Evolutionary conservation across 2,797 vertebrate genomes (phyloP).

Genomic region (Enteromius anoplus): DNA sequence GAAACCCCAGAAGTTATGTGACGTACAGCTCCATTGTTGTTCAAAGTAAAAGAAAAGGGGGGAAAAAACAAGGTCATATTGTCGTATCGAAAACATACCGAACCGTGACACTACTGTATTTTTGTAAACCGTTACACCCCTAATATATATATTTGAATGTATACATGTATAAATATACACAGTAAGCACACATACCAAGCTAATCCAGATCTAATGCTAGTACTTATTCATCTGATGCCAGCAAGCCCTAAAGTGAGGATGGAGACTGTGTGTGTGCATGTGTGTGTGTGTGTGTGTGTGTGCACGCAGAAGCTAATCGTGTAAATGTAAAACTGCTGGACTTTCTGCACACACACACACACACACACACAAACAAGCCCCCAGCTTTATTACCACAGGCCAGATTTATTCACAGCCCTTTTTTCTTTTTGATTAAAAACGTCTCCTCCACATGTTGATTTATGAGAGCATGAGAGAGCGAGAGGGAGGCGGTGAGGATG

Average conservation of each 20-base stretch:
- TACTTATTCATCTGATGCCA: not conserved
- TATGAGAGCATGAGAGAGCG: constrained; percentile 64
- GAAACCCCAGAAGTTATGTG: too few relatives aligned
- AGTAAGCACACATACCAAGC: not conserved
- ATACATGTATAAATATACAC: too few relatives aligned
- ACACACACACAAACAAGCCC: constrained; percentile 46
- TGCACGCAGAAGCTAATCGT: constrained; percentile 32
- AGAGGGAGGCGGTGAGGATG: constrained; percentile 61
- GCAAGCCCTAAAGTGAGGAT: not conserved
- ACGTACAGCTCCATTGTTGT: too few relatives aligned
- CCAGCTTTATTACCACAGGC: constrained; percentile 66
- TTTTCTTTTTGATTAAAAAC: constrained; percentile 82
- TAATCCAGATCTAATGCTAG: not conserved
- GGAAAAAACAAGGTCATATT: too few relatives aligned
- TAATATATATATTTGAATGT: too few relatives aligned
- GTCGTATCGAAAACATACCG: too few relatives aligned
- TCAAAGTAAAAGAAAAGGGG: too few relatives aligned
- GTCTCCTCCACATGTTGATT: constrained; percentile 75
- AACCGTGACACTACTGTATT: too few relatives aligned
- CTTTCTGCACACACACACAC: constrained; percentile 38
- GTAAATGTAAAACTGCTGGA: constrained; percentile 30
- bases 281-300: not conserved
- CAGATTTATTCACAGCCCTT: constrained; percentile 76
- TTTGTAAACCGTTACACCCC: too few relatives aligned
- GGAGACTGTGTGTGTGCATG: not conserved